Conservation (phyloP, 2,888 invertebrate genomes). For the Ophion ellenae region DNA sequence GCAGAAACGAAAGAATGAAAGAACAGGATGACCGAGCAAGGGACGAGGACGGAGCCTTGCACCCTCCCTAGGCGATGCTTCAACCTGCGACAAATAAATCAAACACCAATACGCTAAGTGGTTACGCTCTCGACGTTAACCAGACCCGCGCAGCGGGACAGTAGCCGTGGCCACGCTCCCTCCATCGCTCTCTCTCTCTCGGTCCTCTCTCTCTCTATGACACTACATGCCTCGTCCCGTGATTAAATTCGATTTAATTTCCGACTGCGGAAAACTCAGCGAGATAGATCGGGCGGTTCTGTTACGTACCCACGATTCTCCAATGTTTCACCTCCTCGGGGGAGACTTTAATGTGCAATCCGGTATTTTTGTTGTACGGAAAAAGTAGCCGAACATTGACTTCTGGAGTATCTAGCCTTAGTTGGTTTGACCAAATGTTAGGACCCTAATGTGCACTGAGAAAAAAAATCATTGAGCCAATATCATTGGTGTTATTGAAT, state of each 20-base stretch:
- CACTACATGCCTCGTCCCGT: conserved; percentile 56
- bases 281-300: background rate
- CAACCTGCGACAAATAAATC: conserved; percentile 82
- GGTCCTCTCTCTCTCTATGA: conserved; percentile 19
- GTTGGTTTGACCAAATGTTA: too few relatives aligned
- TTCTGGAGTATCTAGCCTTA: background rate
- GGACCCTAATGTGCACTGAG: too few relatives aligned
- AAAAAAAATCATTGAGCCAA: too few relatives aligned
- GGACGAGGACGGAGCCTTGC: conserved; percentile 46
- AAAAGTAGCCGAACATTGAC: background rate
- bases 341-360: conserved; percentile 21
- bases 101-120: conserved; percentile 84
- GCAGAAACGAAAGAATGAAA: conserved; percentile 33
- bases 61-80: conserved; percentile 80
- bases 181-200: conserved; percentile 1
- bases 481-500: too few relatives aligned
- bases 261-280: conserved; percentile 65
- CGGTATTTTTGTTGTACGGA: background rate
- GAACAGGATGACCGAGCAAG: conserved; percentile 14
- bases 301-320: background rate
- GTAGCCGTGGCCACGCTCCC: conserved; percentile 7
- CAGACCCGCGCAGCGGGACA: conserved; percentile 76
- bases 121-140: conserved; percentile 82
- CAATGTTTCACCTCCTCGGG: conserved; percentile 26
- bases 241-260: conserved; percentile 83